These are phyloP conservation scores for Spatula versicolor DNA, from an alignment of 2,797 vertebrate species.

Conservation along the genomic window DNA sequence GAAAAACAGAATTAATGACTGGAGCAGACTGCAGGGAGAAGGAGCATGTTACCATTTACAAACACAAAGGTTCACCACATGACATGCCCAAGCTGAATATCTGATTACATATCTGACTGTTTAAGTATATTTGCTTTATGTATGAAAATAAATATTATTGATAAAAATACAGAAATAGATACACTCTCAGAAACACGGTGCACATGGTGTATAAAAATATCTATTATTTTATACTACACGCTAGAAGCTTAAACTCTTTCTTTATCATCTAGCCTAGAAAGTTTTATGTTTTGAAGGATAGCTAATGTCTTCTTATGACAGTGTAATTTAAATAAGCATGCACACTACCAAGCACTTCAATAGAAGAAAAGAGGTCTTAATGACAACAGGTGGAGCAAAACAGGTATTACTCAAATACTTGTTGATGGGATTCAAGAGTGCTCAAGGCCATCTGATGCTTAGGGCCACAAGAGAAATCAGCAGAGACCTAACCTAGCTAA, in stretches of 20 bases:
- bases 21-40: neutral
- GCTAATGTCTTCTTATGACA: neutral
- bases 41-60: neutral
- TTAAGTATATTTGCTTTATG: neutral
- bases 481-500: constrained; percentile 77
- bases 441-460: constrained; percentile 71
- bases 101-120: neutral
- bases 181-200: neutral
- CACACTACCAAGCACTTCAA: constrained; percentile 32
- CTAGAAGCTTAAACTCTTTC: constrained; percentile 25
- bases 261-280: neutral
- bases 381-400: constrained; percentile 58
- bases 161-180: neutral
- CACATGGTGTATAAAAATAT: neutral
- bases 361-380: constrained; percentile 39
- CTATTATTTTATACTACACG: constrained; percentile 1
- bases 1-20: neutral
- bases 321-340: constrained; percentile 47
- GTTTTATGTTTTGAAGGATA: constrained; percentile 36
- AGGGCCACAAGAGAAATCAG: constrained; percentile 68
- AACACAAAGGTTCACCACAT: neutral
- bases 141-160: neutral
- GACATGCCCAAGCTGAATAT: neutral
- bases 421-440: constrained; percentile 73
- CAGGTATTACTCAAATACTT: constrained; percentile 63